A percentile compares a stretch with the other conserved stretches of the same genome.
Evolutionary conservation across 2,888 invertebrate species (phyloP).

Genomic region (Parnassius glacialis): DNA sequence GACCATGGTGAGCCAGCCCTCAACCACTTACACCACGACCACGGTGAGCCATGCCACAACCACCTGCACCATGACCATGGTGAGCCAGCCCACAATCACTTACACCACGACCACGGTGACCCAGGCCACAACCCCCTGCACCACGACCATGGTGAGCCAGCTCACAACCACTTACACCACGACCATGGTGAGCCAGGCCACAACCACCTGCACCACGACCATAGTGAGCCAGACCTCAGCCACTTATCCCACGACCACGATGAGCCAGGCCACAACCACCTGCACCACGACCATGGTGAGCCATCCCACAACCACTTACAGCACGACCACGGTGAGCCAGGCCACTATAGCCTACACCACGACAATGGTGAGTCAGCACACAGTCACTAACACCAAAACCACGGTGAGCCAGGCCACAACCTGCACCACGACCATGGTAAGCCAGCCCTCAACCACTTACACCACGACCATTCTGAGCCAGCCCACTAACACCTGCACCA

Average conservation of each 20-base stretch:
- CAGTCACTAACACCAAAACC: conserved; percentile 70
- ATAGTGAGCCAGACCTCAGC: conserved; percentile 45
- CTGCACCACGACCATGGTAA: not conserved
- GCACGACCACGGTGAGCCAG: conserved; percentile 25
- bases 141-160: conserved; percentile 25
- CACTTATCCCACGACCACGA: not conserved
- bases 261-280: not conserved
- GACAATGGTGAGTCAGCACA: conserved; percentile 62
- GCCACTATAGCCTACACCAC: conserved; percentile 65
- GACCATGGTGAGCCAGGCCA: conserved; percentile 64
- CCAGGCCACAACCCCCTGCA: conserved; percentile 26
- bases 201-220: conserved; percentile 71
- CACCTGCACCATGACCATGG: not conserved
- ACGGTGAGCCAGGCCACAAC: conserved; percentile 45
- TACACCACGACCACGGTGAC: not conserved
- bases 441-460: not conserved
- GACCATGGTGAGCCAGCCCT: conserved; percentile 64
- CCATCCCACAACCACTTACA: conserved; percentile 26
- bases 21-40: conserved; percentile 71
- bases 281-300: not conserved
- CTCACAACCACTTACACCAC: conserved; percentile 65
- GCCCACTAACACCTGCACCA: conserved; percentile 24
- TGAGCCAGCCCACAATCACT: not conserved
- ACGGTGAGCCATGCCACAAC: conserved; percentile 46
- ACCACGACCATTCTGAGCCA: conserved; percentile 10